Conservation (phyloP, 2,113 vertebrate species). For the Crypturellus undulatus region DNA sequence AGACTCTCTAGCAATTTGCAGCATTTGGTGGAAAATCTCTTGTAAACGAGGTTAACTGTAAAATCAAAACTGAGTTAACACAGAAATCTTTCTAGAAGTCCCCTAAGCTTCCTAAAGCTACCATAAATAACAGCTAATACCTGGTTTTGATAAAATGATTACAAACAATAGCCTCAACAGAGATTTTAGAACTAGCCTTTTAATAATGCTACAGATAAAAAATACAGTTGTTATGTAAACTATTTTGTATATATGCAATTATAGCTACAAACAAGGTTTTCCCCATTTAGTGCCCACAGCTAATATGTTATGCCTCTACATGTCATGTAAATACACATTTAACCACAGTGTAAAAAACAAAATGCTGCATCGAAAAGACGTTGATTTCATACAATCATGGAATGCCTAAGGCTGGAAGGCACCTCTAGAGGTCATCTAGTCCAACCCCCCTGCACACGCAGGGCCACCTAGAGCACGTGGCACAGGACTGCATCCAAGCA, state of each 20-base stretch:
- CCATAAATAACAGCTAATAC: background rate
- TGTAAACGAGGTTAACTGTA: too few species aligned
- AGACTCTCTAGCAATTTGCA: too few species aligned
- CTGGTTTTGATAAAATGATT: background rate
- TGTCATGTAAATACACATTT: background rate
- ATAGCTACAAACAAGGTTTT: background rate
- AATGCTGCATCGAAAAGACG: background rate
- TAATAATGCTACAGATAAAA: background rate
- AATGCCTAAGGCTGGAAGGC: too few species aligned
- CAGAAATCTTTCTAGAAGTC: too few species aligned
- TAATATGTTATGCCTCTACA: background rate
- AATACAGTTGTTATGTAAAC: background rate
- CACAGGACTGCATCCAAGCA: too few species aligned
- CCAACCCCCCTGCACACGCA: too few species aligned
- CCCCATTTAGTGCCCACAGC: background rate
- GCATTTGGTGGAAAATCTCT: too few species aligned
- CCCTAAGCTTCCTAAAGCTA: background rate
- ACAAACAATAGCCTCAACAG: background rate
- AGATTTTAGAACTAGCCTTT: background rate
- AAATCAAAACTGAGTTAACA: too few species aligned
- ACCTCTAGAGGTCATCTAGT: too few species aligned
- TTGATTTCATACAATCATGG: background rate
- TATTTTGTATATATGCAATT: background rate
- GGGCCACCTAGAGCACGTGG: too few species aligned
- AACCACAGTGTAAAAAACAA: background rate